Base-by-base conservation (phyloP, 2,113 vertebrate genomes). In the Triplophysa dalaica region DNA sequence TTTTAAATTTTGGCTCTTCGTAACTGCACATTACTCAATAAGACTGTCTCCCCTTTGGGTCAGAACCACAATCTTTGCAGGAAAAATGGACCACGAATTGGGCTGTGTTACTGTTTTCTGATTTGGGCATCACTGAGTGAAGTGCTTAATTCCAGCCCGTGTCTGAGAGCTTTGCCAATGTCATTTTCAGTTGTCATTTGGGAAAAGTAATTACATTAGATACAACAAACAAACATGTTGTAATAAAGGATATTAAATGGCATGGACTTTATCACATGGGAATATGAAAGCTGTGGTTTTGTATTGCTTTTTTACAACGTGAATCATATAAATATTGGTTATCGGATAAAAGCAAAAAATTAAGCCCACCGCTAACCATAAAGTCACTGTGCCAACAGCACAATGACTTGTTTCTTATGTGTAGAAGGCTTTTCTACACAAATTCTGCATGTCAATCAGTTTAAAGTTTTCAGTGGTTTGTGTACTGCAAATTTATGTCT, bases 141-240 rank as follows among this genome's bases (percentile, higher is more conserved):
- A 73, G 75, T 86, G 83, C 84, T 90, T 87, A 87, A 91, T 89
- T 83, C 86, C 78, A 83, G 87, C 85, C 85, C 86, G 86, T 83
- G 88, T 87, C 84, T 86, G 79, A 43, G 75, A 29, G 87, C 84
- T 79, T 81, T 70, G 85, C 69, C 84, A 75, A 33, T 81, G 81
- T 87, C 12, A 73, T 70, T 1, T 48, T 77, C 81, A 80, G 50
- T 67, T 81, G 80, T 85, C 79, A 84, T 90, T 86, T 82, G 84
- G 86, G 78, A n/a, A 65, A 75, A 72, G 64, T 22, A 54, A 43
- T 75, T 75, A 68, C 74, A 81, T 78, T 84, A 83, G 75, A 88
- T 82, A 87, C 85, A 88, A 88, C 87, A 89, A 90, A 85, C 84
- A 92, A 89, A 88, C 77, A 76, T 4, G 17, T 52, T 58, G 63